phyloP scores from a whole-genome alignment of 1,140 invertebrate species.

The Neuroterus valhalla region DNA sequence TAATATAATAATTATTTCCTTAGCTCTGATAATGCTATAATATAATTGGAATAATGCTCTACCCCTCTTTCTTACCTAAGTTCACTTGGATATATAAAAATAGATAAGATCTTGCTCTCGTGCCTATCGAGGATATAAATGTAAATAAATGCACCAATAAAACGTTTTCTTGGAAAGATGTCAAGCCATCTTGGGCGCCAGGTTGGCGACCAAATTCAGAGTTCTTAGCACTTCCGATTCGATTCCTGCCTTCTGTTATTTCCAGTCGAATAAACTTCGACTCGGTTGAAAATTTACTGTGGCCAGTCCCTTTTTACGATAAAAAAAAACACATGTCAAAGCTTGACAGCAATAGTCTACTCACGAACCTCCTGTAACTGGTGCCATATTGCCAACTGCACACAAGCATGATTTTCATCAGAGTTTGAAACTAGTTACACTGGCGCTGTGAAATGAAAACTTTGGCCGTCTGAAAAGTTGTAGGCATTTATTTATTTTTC shows the following conservation, averaged over 20 bases:
- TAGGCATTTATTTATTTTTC: constrained; percentile 8
- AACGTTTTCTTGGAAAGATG: constrained; percentile 56
- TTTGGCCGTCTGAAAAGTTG: not conserved
- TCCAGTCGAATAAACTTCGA: constrained; percentile 47
- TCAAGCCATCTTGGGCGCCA: constrained; percentile 60
- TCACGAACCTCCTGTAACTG: constrained; percentile 7
- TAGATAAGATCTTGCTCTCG: not conserved
- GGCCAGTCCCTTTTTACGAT: not conserved
- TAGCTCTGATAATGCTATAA: too few species aligned
- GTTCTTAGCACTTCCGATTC: constrained; percentile 44
- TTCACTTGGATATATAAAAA: constrained; percentile 14
- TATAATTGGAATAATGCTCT: too few species aligned
- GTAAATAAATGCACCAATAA: constrained; percentile 30
- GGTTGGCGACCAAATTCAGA: constrained; percentile 43
- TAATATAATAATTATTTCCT: too few species aligned
- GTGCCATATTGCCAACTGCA: constrained; percentile 8
- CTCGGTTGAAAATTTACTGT: constrained; percentile 31
- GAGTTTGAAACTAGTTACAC: not conserved
- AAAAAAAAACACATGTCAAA: not conserved
- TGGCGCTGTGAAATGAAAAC: constrained; percentile 4
- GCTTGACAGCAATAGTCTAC: constrained; percentile 7
- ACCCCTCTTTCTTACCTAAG: too few species aligned
- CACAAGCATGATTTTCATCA: constrained; percentile 8
- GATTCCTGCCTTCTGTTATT: constrained; percentile 35
- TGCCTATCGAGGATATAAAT: not conserved